Conservation (phyloP, 1,140 invertebrate species). For the Aethina tumida region DNA sequence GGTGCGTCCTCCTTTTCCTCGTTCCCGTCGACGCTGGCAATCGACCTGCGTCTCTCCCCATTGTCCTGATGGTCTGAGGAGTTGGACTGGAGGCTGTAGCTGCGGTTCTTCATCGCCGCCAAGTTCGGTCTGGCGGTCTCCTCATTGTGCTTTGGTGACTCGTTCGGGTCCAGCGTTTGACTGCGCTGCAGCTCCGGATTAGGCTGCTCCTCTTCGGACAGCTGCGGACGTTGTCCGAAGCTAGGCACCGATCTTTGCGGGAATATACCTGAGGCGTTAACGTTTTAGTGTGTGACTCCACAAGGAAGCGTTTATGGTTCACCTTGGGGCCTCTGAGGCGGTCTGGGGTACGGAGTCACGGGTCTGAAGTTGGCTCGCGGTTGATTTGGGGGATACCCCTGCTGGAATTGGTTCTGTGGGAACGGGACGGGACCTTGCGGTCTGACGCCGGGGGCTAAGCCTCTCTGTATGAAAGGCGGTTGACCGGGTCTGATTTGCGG, state of each 20-base stretch:
- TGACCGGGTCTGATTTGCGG: slow-evolving; percentile 7
- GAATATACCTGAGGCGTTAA: slow-evolving; percentile 21
- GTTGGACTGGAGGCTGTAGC: slow-evolving; percentile 15
- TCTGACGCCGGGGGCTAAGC: slow-evolving; percentile 2
- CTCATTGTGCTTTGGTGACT: slow-evolving; percentile 12
- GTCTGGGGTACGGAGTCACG: slow-evolving; percentile 22
- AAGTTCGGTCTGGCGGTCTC: slow-evolving; percentile 16
- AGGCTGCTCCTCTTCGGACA: slow-evolving; percentile 7
- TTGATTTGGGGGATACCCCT: slow-evolving; percentile 8
- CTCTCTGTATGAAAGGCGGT: slow-evolving; percentile 19
- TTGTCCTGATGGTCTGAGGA: slow-evolving; percentile 9
- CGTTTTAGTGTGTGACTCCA: too few relatives aligned
- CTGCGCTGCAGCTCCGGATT: slow-evolving; percentile 4
- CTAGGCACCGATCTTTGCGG: slow-evolving; percentile 26
- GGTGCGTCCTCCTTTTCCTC: slow-evolving; percentile 18
- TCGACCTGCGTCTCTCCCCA: slow-evolving; percentile 10
- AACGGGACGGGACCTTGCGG: slow-evolving; percentile 7
- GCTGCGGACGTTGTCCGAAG: slow-evolving; percentile 12
- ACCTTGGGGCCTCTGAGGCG: slow-evolving; percentile 23
- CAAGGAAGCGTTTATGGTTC: too few relatives aligned
- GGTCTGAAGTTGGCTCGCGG: slow-evolving; percentile 17
- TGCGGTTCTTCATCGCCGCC: slow-evolving; percentile 18
- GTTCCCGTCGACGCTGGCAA: slow-evolving; percentile 16
- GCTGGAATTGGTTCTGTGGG: background rate
- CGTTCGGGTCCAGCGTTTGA: slow-evolving; percentile 28